Evolutionary conservation across 2,888 invertebrate species (phyloP), one percentile per base, ranked within the genome.

Genomic region (Orthosia gothica): DNA sequence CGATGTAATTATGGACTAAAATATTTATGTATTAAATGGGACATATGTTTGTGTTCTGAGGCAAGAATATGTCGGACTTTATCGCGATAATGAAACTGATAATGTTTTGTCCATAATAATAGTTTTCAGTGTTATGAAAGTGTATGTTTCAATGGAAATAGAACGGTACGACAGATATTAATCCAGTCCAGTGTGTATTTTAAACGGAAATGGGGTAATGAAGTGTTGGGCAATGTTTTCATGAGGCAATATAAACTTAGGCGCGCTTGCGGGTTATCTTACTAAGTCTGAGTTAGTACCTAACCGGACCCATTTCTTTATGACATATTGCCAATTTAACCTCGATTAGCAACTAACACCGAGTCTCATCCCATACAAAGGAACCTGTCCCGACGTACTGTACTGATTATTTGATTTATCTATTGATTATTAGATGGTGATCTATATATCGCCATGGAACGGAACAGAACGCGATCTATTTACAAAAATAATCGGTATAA

Each of bases 141-240:
- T 20, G 26, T 54, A 76, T 12, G 47, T 7, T 7, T n/a, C 23
- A 26, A 18, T 47, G 40, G 11, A 55, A 76, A 11, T 49, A 11
- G 20, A 18, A 52, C 32, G 32, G 52, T 50, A 58, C 0, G 23
- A 2, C 0, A 9, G 40, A 50, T 77, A 50, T 50, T 57, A 15
- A 45, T 16, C n/a, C 50, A 18, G 67, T 40, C 23, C 47, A 57
- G n/a, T 65, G 26, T 54, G n/a, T 66, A 45, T 74, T 65, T 58
- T 15, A 3, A 55, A n/a, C 40, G 49, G 50, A 76, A 76, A 57
- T 26, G 23, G n/a, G 32, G 54, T 26, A 45, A 20, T 54, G 23
- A 59, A 15, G 3, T 45, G 13, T 47, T 13, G 3, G 72, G 3
- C 1, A 32, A 32, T 49, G 18, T 45, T 72, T 4, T 16, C 5